phyloP scores from a whole-genome alignment of 2,113 vertebrate species.

The Myrmecophaga tridactyla region DNA sequence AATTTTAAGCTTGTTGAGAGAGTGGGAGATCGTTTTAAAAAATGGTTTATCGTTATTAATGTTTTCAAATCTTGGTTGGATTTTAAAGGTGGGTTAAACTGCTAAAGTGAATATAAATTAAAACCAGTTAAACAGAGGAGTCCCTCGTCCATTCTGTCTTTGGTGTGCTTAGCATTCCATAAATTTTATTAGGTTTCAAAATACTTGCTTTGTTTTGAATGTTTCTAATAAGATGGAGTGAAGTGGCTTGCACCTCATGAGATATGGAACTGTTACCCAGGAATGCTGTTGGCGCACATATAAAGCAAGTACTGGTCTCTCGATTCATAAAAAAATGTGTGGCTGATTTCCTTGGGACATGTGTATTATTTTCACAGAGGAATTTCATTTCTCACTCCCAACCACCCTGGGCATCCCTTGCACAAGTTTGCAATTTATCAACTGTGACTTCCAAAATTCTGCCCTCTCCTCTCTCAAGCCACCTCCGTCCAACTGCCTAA shows the following conservation, averaged over 20 bases:
- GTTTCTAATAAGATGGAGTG: slow-evolving; percentile 82
- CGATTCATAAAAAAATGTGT: slow-evolving; percentile 56
- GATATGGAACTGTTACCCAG: slow-evolving; percentile 78
- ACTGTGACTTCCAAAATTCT: slow-evolving; percentile 15
- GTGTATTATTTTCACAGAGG: slow-evolving; percentile 53
- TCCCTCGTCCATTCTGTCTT: slow-evolving; percentile 71
- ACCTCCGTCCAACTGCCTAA: not conserved
- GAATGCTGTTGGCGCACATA: slow-evolving; percentile 78
- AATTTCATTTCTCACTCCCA: slow-evolving; percentile 69
- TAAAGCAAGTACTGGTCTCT: slow-evolving; percentile 75
- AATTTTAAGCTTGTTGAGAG: slow-evolving; percentile 65
- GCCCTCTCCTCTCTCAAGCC: not conserved
- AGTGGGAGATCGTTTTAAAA: slow-evolving; percentile 36
- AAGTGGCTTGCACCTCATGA: slow-evolving; percentile 82
- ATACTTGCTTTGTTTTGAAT: slow-evolving; percentile 79
- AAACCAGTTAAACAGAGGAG: slow-evolving; percentile 80
- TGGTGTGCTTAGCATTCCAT: slow-evolving; percentile 77
- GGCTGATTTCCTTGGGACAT: slow-evolving; percentile 75
- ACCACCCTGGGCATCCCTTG: slow-evolving; percentile 9
- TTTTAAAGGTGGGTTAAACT: slow-evolving; percentile 73
- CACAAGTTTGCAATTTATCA: slow-evolving; percentile 60
- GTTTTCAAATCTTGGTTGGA: slow-evolving; percentile 63
- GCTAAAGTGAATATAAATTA: slow-evolving; percentile 80
- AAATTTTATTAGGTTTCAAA: slow-evolving; percentile 76
- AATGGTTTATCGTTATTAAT: slow-evolving; percentile 69